These are phyloP conservation scores for Paedocypris sp. DNA, from an alignment of 2,113 vertebrate species.

Conservation along the genomic window DNA sequence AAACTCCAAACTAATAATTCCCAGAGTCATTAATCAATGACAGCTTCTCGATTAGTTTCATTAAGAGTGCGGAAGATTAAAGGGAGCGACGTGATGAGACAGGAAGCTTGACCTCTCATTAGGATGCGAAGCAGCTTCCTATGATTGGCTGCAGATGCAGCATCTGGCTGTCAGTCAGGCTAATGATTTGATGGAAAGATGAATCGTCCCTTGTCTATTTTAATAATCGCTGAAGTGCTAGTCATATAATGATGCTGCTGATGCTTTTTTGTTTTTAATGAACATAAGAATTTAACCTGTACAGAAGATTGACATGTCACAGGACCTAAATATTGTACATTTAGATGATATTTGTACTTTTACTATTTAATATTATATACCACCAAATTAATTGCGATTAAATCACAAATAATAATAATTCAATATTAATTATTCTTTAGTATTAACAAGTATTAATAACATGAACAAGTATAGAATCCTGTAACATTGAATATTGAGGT, in stretches of 20 bases:
- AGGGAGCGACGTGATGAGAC: constrained; percentile 47
- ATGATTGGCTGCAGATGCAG: constrained; percentile 51
- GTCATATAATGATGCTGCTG: constrained; percentile 62
- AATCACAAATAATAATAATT: too few relatives aligned
- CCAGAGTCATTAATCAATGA: constrained; percentile 53
- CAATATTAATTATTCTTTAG: too few relatives aligned
- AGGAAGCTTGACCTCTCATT: constrained; percentile 46
- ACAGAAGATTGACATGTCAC: too few relatives aligned
- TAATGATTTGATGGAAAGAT: constrained; percentile 69
- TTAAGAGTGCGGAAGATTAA: constrained; percentile 55
- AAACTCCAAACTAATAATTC: constrained; percentile 35
- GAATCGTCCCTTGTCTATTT: constrained; percentile 63
- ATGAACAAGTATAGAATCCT: too few relatives aligned
- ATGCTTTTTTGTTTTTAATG: too few relatives aligned
- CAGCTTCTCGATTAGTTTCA: constrained; percentile 57
- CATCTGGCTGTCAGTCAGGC: constrained; percentile 66
- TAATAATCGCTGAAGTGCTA: constrained; percentile 56
- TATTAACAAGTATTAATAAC: too few relatives aligned
- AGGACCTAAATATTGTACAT: too few relatives aligned
- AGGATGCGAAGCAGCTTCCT: constrained; percentile 59
- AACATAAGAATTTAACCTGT: too few relatives aligned
- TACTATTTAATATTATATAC: too few relatives aligned
- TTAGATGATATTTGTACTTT: too few relatives aligned
- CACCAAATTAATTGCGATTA: too few relatives aligned
- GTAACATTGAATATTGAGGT: too few relatives aligned